Conservation (phyloP, 2,113 vertebrate genomes). For the Spea multiplicata region DNA sequence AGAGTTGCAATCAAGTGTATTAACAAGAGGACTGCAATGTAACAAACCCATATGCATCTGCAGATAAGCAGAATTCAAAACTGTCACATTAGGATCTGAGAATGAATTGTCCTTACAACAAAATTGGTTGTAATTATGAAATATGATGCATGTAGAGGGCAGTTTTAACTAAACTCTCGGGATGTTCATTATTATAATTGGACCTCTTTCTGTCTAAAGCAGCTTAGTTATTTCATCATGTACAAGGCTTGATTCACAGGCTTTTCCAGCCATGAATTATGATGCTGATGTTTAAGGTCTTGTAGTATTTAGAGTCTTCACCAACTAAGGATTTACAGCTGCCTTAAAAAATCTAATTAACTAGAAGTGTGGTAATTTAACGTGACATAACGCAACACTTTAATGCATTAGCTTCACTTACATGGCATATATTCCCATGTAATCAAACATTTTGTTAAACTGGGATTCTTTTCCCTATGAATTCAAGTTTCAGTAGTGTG, state of each 20-base stretch:
- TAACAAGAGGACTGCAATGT: background rate
- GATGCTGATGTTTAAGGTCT: background rate
- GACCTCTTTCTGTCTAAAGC: slow-evolving; percentile 17
- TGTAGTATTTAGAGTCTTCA: background rate
- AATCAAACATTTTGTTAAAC: no score
- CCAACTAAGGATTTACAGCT: no score
- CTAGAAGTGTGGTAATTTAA: no score
- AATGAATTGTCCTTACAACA: slow-evolving; percentile 17
- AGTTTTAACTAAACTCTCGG: slow-evolving; percentile 27
- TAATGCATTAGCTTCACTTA: background rate
- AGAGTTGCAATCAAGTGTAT: background rate
- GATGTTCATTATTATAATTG: slow-evolving; percentile 42
- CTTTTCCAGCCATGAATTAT: slow-evolving; percentile 26
- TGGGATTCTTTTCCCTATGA: background rate
- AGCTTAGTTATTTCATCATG: slow-evolving; percentile 21
- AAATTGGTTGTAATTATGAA: slow-evolving; percentile 37
- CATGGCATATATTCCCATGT: no score
- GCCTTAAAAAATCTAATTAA: no score
- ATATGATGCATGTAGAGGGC: slow-evolving; percentile 20
- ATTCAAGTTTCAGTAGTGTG: background rate
- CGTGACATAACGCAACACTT: no score
- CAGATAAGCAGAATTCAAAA: background rate
- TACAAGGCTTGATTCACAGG: slow-evolving; percentile 11
- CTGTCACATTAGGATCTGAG: slow-evolving; percentile 6
- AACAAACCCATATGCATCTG: background rate